Percentiles rank a stretch among this genome's conserved stretches.
Evolutionary conservation across 2,888 invertebrate species (phyloP).

Genomic region (Brachypterus glaber): DNA sequence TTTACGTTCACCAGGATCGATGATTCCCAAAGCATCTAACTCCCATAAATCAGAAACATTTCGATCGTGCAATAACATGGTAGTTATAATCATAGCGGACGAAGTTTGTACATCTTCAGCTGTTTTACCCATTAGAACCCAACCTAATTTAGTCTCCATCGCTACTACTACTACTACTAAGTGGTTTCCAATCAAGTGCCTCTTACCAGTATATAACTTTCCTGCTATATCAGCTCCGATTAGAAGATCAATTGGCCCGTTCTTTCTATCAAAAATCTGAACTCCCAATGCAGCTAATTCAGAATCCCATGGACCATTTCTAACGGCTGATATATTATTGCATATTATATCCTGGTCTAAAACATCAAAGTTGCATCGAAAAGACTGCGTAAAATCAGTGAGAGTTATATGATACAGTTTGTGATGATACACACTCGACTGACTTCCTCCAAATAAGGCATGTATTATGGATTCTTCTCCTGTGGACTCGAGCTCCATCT

Average conservation of each 20-base stretch:
- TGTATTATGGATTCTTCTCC: constrained; percentile 27
- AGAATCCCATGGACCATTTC: constrained; percentile 11
- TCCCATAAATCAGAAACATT: constrained; percentile 18
- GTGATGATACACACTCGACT: constrained; percentile 1
- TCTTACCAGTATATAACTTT: constrained; percentile 11
- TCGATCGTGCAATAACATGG: constrained; percentile 3
- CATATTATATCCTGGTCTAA: too few relatives aligned
- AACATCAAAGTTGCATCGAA: too few relatives aligned
- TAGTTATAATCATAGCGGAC: background rate
- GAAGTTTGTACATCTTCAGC: background rate
- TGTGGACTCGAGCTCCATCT: constrained; percentile 10
- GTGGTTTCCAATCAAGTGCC: too few relatives aligned
- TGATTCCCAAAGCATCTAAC: constrained; percentile 26
- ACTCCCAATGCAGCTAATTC: constrained; percentile 8
- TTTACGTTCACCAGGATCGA: constrained; percentile 21
- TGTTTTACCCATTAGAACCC: constrained; percentile 10
- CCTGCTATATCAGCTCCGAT: too few relatives aligned
- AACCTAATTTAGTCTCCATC: constrained; percentile 7
- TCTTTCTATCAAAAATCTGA: constrained; percentile 6
- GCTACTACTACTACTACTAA: too few relatives aligned
- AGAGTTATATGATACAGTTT: too few relatives aligned
- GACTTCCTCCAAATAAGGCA: constrained; percentile 17
- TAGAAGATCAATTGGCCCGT: constrained; percentile 8
- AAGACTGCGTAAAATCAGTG: too few relatives aligned
- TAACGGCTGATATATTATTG: too few relatives aligned